Conservation (phyloP, 1,140 invertebrate species). For the Drosophila carrolli region DNA sequence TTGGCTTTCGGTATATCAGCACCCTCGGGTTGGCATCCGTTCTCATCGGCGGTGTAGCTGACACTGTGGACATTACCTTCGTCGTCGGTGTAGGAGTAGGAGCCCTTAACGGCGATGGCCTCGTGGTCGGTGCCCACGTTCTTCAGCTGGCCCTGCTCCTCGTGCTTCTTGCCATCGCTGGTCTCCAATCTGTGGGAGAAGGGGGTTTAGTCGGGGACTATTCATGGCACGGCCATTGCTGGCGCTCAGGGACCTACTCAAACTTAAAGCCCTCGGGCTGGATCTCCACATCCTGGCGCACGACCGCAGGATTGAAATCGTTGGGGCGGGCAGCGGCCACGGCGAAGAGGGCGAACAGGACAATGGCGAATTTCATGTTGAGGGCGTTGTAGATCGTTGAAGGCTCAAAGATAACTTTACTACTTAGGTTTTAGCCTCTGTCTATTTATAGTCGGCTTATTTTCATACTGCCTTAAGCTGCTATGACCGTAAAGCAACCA, state of each 20-base stretch:
- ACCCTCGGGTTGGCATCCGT: constrained; percentile 89
- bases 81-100: constrained; percentile 39
- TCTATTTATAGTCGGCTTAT: constrained; percentile 15
- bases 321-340: constrained; percentile 4
- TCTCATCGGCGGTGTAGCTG: constrained; percentile 79
- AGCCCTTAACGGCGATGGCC: constrained; percentile 44
- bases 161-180: constrained; percentile 86
- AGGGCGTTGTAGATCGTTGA: constrained; percentile 36
- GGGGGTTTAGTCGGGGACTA: too few species aligned
- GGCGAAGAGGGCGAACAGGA: constrained; percentile 52
- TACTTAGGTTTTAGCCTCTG: background rate
- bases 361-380: constrained; percentile 71
- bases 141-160: background rate
- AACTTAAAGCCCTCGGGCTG: constrained; percentile 53
- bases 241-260: background rate
- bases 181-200: constrained; percentile 86
- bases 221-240: too few species aligned
- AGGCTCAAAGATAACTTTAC: constrained; percentile 44
- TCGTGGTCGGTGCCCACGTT: constrained; percentile 41
- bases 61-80: constrained; percentile 51
- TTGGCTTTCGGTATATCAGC: constrained; percentile 85
- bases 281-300: constrained; percentile 57
- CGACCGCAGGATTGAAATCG: background rate
- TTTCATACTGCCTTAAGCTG: background rate
- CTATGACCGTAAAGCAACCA: too few species aligned